Evolutionary conservation across 2,888 invertebrate species (phyloP), one percentile per base, ranked within the genome.

Genomic region (Diaprepes abbreviatus): DNA sequence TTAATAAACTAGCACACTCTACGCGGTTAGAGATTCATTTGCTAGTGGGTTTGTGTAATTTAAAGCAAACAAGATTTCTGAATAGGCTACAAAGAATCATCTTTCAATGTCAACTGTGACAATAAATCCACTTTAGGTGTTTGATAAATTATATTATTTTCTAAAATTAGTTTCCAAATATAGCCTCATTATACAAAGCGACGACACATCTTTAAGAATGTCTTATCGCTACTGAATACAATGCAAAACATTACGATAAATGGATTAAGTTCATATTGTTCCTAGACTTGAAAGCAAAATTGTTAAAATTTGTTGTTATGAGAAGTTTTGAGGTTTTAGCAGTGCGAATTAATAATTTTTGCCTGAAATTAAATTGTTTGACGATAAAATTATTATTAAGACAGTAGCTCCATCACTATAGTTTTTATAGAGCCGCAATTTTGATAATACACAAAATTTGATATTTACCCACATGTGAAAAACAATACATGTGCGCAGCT

Each of bases 1-100:
- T 67, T 62, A 64, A 69, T 64, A 69, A 69, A 69, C 69, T 69
- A 69, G 58, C 69, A 38, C 57, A 52, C 52, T 63, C 48, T 28
- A 55, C 19, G 67, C 59, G 64, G 64, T 64, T 60, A 43, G 50
- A 57, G 38, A 64, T 69, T 69, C 69, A 64, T 64, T 64, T 64
- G 64, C 57, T 57, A 50, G 58, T 52, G 59, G 69, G 64, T 69
- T 64, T 55, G 52, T 57, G 58, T 69, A 64, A 69, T 69, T 64
- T 69, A 63, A 69, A 52, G 52, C 69, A 64, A 69, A 64, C 69
- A 38, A 57, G 59, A 59, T 38, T 35, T 40, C 59, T 52, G 66
- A 66, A 66, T 66, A 66, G 66, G 66, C 52, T 17, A 17, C 50
- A 67, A 60, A 62, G 62, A 60, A 68, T 64, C 63, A 68, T 68